These are phyloP conservation scores for Hemaris fuciformis DNA, from an alignment of 2,888 invertebrate species.

Conservation along the genomic window DNA sequence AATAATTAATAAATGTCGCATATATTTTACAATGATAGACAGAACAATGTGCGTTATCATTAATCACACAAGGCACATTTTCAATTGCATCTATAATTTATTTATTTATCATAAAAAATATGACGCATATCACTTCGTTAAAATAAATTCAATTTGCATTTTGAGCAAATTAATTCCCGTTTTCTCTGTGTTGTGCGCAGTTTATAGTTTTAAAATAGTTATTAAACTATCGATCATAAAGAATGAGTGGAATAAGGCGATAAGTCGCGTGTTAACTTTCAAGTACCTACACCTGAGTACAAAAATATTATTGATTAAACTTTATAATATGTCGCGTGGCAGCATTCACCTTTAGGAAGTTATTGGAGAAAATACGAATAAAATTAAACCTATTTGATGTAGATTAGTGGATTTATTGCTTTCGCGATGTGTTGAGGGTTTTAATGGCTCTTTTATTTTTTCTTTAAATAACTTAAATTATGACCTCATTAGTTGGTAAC, in stretches of 20 bases:
- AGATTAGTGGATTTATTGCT: not conserved
- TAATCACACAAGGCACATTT: not conserved
- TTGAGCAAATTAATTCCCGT: not conserved
- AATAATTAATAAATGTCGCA: too few relatives aligned
- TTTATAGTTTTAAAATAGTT: not conserved
- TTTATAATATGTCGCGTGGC: not conserved
- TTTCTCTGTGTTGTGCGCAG: not conserved
- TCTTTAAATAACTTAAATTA: not conserved
- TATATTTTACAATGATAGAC: too few relatives aligned
- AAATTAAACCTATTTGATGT: not conserved
- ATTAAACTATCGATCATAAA: not conserved
- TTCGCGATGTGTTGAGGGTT: not conserved
- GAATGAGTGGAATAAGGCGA: not conserved
- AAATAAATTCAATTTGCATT: not conserved
- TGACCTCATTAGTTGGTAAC: too few relatives aligned
- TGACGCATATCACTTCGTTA: not conserved
- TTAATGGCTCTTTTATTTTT: not conserved
- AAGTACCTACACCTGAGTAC: slow-evolving; percentile 1
- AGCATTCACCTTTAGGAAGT: not conserved
- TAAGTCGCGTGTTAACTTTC: not conserved
- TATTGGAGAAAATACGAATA: not conserved
- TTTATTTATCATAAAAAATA: not conserved
- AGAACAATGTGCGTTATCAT: not conserved
- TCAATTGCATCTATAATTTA: not conserved
- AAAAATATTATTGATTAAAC: slow-evolving; percentile 4